phyloP scores from a whole-genome alignment of 2,113 vertebrate species.

The Chaenogobius annularis region DNA sequence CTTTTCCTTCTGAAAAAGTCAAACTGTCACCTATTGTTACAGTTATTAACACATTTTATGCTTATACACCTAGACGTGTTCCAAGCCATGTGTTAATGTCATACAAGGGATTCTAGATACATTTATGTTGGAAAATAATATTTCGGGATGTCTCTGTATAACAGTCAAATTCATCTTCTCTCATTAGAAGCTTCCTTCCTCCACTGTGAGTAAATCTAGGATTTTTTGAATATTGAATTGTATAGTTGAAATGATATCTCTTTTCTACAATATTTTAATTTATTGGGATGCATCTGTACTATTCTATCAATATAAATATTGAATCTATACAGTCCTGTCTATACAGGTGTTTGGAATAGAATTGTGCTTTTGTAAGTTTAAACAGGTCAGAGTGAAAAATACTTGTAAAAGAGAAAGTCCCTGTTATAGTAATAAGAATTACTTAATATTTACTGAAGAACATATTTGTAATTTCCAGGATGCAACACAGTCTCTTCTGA shows the following conservation, averaged over 20 bases:
- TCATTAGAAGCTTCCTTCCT: not conserved
- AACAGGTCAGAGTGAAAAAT: conserved; percentile 11
- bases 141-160: not conserved
- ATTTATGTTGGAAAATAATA: not conserved
- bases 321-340: not conserved
- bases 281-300: conserved; percentile 3
- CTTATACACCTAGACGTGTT: conserved; percentile 15
- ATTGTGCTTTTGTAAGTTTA: conserved; percentile 24
- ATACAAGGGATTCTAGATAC: not conserved
- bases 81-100: conserved; percentile 1
- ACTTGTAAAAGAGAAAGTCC: conserved; percentile 6
- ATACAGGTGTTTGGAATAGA: conserved; percentile 19
- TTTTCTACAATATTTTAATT: conserved; percentile 2
- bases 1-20: conserved; percentile 42
- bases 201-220: not conserved
- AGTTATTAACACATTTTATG: conserved; percentile 12
- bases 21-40: conserved; percentile 27
- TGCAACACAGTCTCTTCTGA: conserved; percentile 18
- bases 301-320: not conserved
- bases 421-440: not conserved
- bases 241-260: not conserved
- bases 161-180: not conserved
- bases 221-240: not conserved
- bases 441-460: not conserved
- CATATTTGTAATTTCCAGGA: conserved; percentile 33